Conservation (phyloP, 2,888 invertebrate genomes). For the Germaria angustata region DNA sequence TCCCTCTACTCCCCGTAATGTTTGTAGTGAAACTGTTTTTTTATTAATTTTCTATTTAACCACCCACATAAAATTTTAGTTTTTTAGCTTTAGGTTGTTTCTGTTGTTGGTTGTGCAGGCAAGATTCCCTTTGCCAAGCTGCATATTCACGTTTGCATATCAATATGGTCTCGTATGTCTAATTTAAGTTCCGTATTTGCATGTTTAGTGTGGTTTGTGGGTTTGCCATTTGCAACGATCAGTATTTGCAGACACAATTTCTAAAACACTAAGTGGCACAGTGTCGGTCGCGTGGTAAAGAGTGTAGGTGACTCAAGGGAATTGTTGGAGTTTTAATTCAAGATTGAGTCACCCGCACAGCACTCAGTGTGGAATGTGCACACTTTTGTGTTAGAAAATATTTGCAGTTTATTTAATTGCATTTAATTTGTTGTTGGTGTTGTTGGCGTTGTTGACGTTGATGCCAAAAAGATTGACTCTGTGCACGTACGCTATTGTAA, state of each 20-base stretch:
- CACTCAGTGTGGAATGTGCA: neutral
- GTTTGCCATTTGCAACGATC: conserved; percentile 12
- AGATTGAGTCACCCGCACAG: conserved; percentile 15
- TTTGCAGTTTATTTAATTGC: conserved; percentile 54
- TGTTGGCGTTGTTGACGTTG: conserved; percentile 24
- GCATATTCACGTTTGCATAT: conserved; percentile 27
- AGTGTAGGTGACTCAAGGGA: neutral
- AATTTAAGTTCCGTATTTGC: conserved; percentile 60
- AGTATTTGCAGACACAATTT: neutral
- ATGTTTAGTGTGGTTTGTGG: conserved; percentile 33
- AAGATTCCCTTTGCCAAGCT: conserved; percentile 35
- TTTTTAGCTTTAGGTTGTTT: conserved; percentile 7
- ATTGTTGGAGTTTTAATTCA: neutral
- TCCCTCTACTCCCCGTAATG: neutral
- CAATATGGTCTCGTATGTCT: conserved; percentile 29
- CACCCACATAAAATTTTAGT: conserved; percentile 27
- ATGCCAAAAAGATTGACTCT: conserved; percentile 52
- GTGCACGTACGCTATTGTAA: conserved; percentile 30
- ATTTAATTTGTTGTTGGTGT: conserved; percentile 51
- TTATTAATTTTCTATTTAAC: neutral
- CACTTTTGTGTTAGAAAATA: conserved; percentile 34
- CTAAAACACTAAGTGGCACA: neutral
- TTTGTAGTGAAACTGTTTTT: conserved; percentile 19
- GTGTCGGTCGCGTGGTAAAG: conserved; percentile 13
- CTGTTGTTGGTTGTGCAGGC: neutral